Percentiles rank a stretch among this genome's conserved stretches.
Conservation (phyloP, 2,113 vertebrate genomes). For the Larimichthys polyactis region DNA sequence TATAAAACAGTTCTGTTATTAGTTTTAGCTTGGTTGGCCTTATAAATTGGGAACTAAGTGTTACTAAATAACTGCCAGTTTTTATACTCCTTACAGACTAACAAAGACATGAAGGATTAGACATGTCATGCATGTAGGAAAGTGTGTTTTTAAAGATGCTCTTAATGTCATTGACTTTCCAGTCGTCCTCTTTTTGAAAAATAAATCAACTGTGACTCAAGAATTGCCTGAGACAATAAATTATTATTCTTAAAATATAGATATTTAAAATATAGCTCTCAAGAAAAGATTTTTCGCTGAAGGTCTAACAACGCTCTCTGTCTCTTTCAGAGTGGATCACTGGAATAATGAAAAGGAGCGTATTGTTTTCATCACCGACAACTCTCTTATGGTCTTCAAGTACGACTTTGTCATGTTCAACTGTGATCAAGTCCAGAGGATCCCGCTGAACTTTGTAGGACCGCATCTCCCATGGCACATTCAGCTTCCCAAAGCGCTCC, state of each 20-base stretch:
- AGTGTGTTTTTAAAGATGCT: background rate
- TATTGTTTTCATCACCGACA: conserved; percentile 80
- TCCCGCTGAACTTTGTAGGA: conserved; percentile 80
- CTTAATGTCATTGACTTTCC: background rate
- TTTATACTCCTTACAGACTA: background rate
- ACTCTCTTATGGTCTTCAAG: conserved; percentile 86
- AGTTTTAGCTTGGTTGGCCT: no score
- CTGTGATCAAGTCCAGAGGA: conserved; percentile 83
- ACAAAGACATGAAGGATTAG: background rate
- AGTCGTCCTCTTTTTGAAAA: background rate
- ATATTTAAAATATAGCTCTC: background rate
- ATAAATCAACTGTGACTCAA: background rate
- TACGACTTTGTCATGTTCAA: conserved; percentile 88
- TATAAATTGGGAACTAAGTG: no score
- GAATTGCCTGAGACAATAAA: background rate
- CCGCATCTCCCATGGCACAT: conserved; percentile 82
- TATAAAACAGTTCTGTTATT: no score
- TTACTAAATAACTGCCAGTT: no score
- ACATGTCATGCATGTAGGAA: background rate
- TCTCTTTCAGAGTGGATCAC: conserved; percentile 83
- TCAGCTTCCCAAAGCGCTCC: conserved; percentile 84
- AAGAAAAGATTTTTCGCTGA: background rate
- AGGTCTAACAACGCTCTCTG: background rate
- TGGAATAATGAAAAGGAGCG: conserved; percentile 92
- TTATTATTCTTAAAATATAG: background rate